Base-by-base conservation (phyloP, 2,888 invertebrate genomes). In the Mycalesis mineus region DNA sequence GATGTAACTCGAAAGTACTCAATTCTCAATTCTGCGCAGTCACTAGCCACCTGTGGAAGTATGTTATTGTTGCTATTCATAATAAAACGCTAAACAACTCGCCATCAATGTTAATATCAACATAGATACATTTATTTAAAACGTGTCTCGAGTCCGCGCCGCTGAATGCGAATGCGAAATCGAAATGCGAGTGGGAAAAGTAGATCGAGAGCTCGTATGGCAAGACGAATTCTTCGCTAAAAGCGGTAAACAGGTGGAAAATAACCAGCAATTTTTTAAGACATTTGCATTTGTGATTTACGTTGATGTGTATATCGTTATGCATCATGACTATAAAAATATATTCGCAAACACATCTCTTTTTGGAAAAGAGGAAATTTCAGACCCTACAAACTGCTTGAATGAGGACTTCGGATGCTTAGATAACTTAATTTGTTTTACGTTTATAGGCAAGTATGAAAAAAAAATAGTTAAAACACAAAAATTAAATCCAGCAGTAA, bases 81-180 rank as follows among this genome's bases (percentile, higher is more conserved):
- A 31, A 47, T 47, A 33, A 47, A 15, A 33, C 33, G 9, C 15
- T 47, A 17, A 33, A 47, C 33, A 47, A 15, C 33, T 9, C 5
- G 31, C 11, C 15, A 33, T 33, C 47, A 47, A 47, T 47, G 31
- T 47, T 31, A 47, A 31, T 45, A 13, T 14, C 29, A 31, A 31
- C 31, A 15, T 2, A 11, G 15, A 33, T 33, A 33, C 33, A 33
- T 47, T 42, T 47, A 47, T 47, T 47, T 47, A 33, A 47, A 47
- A 47, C 47, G 11, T 29, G 47, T 15, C 47, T 47, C 47, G 33
- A 15, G 31, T 14, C 31, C 31, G 47, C 47, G 33, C 33, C 47
- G 14, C 13, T 47, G 47, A 47, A 47, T 47, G 45, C 45, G 31
- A 47, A 47, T 47, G 47, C 47, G 47, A 47, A 47, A 47, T 33